phyloP scores from a whole-genome alignment of 2,797 vertebrate genomes.

The Threskiornis aethiopicus region DNA sequence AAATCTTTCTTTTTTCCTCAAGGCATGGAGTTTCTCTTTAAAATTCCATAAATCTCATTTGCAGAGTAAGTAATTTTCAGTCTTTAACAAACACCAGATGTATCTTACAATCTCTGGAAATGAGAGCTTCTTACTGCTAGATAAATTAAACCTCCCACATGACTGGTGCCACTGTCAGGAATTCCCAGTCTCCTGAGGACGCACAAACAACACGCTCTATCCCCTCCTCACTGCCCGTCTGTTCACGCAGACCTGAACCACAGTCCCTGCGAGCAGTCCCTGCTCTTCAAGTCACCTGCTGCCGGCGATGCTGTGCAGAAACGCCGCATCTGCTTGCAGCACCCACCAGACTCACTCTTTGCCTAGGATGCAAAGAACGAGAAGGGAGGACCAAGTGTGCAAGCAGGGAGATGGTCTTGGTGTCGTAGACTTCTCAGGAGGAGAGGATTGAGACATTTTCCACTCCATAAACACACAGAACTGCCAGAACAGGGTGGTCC shows the following conservation, averaged over 20 bases:
- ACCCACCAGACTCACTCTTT: background rate
- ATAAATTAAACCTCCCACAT: background rate
- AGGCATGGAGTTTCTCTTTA: background rate
- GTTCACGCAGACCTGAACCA: background rate
- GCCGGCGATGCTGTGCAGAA: background rate
- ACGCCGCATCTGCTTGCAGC: background rate
- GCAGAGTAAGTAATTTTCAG: background rate
- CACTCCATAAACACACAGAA: background rate
- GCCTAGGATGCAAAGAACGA: background rate
- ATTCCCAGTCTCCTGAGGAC: background rate
- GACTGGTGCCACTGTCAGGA: background rate
- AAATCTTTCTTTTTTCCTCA: background rate
- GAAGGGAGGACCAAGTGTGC: accelerated
- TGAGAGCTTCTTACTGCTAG: background rate
- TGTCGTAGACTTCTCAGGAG: background rate
- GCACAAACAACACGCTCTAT: background rate
- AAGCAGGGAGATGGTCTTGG: background rate
- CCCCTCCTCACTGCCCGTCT: background rate
- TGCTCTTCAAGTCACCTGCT: background rate
- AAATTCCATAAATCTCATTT: background rate
- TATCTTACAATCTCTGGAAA: background rate
- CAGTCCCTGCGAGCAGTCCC: background rate
- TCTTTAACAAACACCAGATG: background rate
- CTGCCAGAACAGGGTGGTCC: background rate
- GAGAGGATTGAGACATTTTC: background rate